Evolutionary conservation across 2,888 invertebrate species (phyloP).

Genomic region (Polyommatus icarus): DNA sequence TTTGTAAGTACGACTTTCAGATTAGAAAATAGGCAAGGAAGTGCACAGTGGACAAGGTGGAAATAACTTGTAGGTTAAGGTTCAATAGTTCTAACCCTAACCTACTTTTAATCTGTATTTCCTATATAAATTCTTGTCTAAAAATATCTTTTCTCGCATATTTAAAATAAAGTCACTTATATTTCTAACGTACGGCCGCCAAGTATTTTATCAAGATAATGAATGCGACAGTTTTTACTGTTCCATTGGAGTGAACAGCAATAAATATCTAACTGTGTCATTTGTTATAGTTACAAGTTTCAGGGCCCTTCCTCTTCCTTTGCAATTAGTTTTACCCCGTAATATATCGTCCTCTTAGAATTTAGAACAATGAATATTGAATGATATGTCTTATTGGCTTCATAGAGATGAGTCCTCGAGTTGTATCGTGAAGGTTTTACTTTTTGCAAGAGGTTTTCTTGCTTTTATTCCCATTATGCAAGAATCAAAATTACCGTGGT

Average conservation of each 20-base stretch:
- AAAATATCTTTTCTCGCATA: background rate
- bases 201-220: background rate
- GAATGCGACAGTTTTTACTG: background rate
- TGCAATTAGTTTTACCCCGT: background rate
- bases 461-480: too few species aligned
- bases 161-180: background rate
- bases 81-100: background rate
- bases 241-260: slow-evolving; percentile 10
- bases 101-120: background rate
- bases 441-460: too few species aligned
- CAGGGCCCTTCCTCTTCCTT: slow-evolving; percentile 4
- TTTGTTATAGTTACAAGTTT: background rate
- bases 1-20: too few species aligned
- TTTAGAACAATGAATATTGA: background rate
- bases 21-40: too few species aligned
- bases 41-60: background rate
- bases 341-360: background rate
- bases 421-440: too few species aligned
- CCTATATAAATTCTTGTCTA: background rate
- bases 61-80: background rate
- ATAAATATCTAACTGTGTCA: background rate
- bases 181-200: background rate
- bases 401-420: too few species aligned
- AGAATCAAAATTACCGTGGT: too few species aligned
- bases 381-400: too few species aligned